phyloP scores from a whole-genome alignment of 1,140 invertebrate species.

The honey bee (Apis mellifera) region Amel_HAv3.1 CM009939.2:2962001-2962500 shows the following conservation, averaged over 20 bases:
- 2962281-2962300: not conserved
- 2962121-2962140: too few species aligned
- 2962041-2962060: too few species aligned
- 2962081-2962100: too few species aligned
- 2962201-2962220: not conserved
- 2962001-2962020: too few species aligned
- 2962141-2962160: too few species aligned
- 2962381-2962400: conserved; percentile 46
- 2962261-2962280: not conserved
- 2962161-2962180: not conserved
- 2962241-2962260: not conserved
- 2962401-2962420: conserved; percentile 66
- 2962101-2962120: too few species aligned
- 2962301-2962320: conserved; percentile 24
- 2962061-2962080: too few species aligned
- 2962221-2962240: not conserved
- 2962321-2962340: conserved; percentile 22
- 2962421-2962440: conserved; percentile 58
- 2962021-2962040: too few species aligned
- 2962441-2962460: conserved; percentile 66
- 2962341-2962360: conserved; percentile 1
- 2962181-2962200: not conserved
- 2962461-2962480: conserved; percentile 35
- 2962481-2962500: not conserved
- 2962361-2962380: conserved; percentile 22